Percentiles rank a stretch among this genome's conserved stretches.
Conservation (phyloP, 2,888 invertebrate genomes). For the Drosophila barbarae region DNA sequence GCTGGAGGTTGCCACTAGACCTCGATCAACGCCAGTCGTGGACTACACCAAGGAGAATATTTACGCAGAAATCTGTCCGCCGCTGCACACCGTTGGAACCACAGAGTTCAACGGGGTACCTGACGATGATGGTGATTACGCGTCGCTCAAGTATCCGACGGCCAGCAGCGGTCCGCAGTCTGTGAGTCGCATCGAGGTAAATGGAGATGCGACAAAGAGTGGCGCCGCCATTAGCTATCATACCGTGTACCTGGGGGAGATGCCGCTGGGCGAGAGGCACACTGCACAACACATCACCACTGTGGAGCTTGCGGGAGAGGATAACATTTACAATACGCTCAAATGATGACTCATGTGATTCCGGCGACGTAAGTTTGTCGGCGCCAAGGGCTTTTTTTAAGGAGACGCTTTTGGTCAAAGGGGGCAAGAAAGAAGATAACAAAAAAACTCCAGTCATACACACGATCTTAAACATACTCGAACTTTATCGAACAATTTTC, state of each 20-base stretch:
- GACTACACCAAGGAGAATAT: constrained; percentile 83
- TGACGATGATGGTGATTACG: constrained; percentile 67
- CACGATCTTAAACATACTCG: constrained; percentile 14
- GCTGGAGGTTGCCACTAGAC: constrained; percentile 31
- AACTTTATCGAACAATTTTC: constrained; percentile 6
- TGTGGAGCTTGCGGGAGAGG: constrained; percentile 70
- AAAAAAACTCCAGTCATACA: not conserved
- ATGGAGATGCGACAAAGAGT: constrained; percentile 63
- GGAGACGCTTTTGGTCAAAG: constrained; percentile 10
- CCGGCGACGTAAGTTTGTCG: constrained; percentile 76
- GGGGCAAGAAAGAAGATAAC: constrained; percentile 5
- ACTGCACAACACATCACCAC: constrained; percentile 71
- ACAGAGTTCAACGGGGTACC: constrained; percentile 62
- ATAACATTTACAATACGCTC: constrained; percentile 80
- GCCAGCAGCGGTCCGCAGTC: constrained; percentile 60
- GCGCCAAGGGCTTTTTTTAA: constrained; percentile 68
- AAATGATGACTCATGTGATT: constrained; percentile 80
- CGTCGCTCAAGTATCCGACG: constrained; percentile 68
- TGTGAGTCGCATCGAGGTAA: constrained; percentile 78
- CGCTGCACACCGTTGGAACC: constrained; percentile 66
- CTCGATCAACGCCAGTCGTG: constrained; percentile 56
- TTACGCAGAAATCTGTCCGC: constrained; percentile 85
- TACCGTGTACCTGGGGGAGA: constrained; percentile 74
- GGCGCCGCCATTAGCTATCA: constrained; percentile 77
- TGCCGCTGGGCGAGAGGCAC: constrained; percentile 71